Evolutionary conservation across 1,140 invertebrate genomes (phyloP), one percentile per base, ranked within the genome.

Genomic region (Lithobius niger): DNA sequence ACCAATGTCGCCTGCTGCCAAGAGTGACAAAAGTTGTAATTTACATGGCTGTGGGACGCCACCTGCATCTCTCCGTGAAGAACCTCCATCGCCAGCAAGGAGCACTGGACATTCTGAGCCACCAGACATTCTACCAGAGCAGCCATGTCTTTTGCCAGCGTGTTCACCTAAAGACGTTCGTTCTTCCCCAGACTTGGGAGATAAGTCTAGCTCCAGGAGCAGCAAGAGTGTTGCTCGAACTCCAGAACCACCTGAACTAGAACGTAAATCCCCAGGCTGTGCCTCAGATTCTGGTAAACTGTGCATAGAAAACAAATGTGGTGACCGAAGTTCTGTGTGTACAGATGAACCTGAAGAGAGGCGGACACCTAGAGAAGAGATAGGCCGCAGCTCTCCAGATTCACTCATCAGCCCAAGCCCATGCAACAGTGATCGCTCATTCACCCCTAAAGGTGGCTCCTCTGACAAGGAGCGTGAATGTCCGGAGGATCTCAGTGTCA

Each of bases 151-250:
- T n/a, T n/a, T n/a, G n/a, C n/a, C n/a, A n/a, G n/a, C 54, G 60
- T 57, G 60, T 55, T 44, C 58, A 61, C 27, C 60, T 58, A 19
- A 58, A 61, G 49, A 61, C 60, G 21, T 55, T 56, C 22, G 60
- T 59, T 49, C 57, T 55, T 45, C 60, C 57, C 48, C 60, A 36
- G 31, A 36, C n/a, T 36, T 36, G 31, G 10, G 10, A 10, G 31
- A 36, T 36, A 36, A 36, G 31, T 10, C 10, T n/a, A 10, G 31
- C 19, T 13, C 18, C 6, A 19, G 3, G 6, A 45, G 22, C 6
- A 19, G 53, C 59, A 57, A 43, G 59, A 59, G 27, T 60, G 49
- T 21, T 49, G 47, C n/a, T 18, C 55, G 1, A 36, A 44, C 25
- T 57, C 59, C 15, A 56, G 58, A 42, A 57, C 61, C 19, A 57